Evolutionary conservation across 2,113 vertebrate species (phyloP).

Genomic region (Lonchura striata): DNA sequence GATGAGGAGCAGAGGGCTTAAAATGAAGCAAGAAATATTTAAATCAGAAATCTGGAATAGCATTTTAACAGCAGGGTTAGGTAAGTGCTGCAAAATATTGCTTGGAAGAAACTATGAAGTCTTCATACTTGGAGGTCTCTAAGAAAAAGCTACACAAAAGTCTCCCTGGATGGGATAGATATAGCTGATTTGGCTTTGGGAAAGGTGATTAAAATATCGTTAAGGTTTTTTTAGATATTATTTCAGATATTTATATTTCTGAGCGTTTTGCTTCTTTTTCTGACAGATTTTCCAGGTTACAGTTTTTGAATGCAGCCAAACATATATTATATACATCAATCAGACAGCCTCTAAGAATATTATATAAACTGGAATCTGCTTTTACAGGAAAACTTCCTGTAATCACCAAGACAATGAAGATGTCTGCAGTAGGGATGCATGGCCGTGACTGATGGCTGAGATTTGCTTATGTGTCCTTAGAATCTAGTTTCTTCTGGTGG

Average conservation of each 20-base stretch:
- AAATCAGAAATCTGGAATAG: not conserved
- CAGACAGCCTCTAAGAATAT: not conserved
- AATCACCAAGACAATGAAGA: not conserved
- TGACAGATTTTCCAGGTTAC: not conserved
- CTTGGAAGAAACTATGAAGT: not conserved
- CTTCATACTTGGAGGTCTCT: not conserved
- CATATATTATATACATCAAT: not conserved
- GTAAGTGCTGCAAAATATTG: not conserved
- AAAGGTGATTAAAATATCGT: not conserved
- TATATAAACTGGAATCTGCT: not conserved
- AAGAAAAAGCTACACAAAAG: not conserved
- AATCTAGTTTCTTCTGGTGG: not conserved
- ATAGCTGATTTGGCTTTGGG: not conserved
- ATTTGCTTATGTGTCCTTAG: not conserved
- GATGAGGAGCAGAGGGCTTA: not conserved
- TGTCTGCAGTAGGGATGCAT: not conserved
- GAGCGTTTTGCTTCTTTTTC: not conserved
- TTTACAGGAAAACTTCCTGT: not conserved
- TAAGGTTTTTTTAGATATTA: not conserved
- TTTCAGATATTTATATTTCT: not conserved
- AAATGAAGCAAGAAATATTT: not conserved
- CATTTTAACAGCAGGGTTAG: not conserved
- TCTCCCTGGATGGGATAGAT: not conserved
- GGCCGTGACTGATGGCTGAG: not conserved
- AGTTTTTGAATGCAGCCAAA: not conserved